These are phyloP conservation scores for Bagarius yarrelli DNA, from an alignment of 2,113 vertebrate genomes.

Conservation along the genomic window DNA sequence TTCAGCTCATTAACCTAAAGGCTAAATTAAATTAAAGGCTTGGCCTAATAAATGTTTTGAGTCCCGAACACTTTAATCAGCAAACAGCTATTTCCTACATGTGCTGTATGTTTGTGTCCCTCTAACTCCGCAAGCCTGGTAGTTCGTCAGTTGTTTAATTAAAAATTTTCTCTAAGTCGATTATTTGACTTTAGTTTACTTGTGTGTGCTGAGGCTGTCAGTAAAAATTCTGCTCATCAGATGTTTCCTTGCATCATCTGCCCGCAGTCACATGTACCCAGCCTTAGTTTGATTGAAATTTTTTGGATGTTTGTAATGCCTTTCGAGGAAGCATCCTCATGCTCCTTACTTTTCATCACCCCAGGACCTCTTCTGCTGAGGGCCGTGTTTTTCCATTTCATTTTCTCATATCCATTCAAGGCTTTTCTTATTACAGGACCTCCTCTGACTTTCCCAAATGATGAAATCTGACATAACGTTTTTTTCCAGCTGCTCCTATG, in stretches of 20 bases:
- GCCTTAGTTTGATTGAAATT: background rate
- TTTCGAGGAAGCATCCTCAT: slow-evolving; percentile 52
- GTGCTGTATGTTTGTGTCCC: slow-evolving; percentile 19
- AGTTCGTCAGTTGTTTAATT: background rate
- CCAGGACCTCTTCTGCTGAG: slow-evolving; percentile 40
- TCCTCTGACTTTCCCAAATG: slow-evolving; percentile 28
- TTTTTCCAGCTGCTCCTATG: slow-evolving; percentile 33
- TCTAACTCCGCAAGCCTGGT: background rate
- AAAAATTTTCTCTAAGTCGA: background rate
- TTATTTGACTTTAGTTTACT: background rate
- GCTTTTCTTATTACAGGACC: slow-evolving; percentile 27
- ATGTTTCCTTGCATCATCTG: slow-evolving; percentile 10
- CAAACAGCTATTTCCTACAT: no score
- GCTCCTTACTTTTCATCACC: slow-evolving; percentile 35
- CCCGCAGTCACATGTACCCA: background rate
- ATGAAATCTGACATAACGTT: slow-evolving; percentile 38
- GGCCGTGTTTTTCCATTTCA: slow-evolving; percentile 60
- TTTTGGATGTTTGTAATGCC: slow-evolving; percentile 6
- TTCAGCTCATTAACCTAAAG: no score
- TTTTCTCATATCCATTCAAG: slow-evolving; percentile 48
- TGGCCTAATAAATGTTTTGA: no score
- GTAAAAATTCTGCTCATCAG: slow-evolving; percentile 11
- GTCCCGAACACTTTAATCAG: no score
- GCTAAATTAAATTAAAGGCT: no score
- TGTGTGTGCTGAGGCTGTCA: background rate